A percentile compares a stretch with the other conserved stretches of the same genome.
These are phyloP conservation scores for Lutjanus argentimaculatus DNA, from an alignment of 2,797 vertebrate genomes.

Conservation along the genomic window DNA sequence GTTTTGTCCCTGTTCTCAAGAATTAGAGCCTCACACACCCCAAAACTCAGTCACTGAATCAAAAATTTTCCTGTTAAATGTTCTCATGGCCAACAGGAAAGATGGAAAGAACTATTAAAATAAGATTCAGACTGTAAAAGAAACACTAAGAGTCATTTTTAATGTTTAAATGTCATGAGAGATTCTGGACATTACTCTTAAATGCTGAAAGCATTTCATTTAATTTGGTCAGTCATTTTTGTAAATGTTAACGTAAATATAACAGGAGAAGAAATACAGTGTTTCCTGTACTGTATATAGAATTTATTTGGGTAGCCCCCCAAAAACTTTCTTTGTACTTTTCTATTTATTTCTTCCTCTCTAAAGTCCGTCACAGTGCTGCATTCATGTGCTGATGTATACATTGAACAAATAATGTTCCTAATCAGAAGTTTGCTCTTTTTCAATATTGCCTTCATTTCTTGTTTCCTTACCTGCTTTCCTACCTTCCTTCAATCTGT, in stretches of 20 bases:
- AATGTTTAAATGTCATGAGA: background rate
- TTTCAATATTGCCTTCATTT: background rate
- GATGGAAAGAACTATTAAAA: slow-evolving; percentile 12
- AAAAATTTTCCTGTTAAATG: background rate
- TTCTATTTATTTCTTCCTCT: slow-evolving; percentile 41
- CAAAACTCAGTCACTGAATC: background rate
- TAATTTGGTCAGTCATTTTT: background rate
- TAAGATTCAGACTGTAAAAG: background rate
- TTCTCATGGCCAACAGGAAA: background rate
- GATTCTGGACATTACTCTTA: background rate
- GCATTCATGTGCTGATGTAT: slow-evolving; percentile 9
- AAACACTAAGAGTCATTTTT: background rate
- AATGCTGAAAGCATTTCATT: background rate
- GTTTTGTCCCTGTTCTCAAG: too few relatives aligned
- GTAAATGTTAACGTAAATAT: slow-evolving; percentile 5
- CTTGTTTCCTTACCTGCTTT: background rate
- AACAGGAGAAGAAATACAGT: background rate
- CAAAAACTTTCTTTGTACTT: slow-evolving; percentile 18
- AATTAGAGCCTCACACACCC: too few relatives aligned
- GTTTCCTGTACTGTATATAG: slow-evolving; percentile 16
- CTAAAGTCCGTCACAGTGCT: slow-evolving; percentile 18
- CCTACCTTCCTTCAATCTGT: background rate
- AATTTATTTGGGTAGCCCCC: background rate
- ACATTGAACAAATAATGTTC: slow-evolving; percentile 23
- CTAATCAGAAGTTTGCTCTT: slow-evolving; percentile 2